These are phyloP conservation scores for Parnassius orleans DNA, from an alignment of 2,888 invertebrate genomes.

Conservation along the genomic window DNA sequence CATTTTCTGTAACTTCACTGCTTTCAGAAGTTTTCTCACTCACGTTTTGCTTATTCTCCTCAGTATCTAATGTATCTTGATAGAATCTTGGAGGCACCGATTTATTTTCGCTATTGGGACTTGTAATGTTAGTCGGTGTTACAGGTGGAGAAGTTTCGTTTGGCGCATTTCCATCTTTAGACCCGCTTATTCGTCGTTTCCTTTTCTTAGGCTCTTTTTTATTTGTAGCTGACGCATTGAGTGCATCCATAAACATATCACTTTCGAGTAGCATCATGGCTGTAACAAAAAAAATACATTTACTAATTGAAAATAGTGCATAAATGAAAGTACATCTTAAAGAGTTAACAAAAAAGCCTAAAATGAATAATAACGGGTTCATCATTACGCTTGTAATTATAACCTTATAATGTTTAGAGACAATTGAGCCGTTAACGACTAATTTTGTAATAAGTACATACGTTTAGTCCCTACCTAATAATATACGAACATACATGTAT, in stretches of 20 bases:
- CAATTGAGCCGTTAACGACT: too few species aligned
- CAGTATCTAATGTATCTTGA: constrained; percentile 92
- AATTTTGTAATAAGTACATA: too few species aligned
- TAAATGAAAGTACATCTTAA: background rate
- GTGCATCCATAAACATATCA: constrained; percentile 95
- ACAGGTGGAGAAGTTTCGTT: constrained; percentile 79
- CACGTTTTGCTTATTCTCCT: constrained; percentile 79
- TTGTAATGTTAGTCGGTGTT: constrained; percentile 73
- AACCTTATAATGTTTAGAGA: too few species aligned
- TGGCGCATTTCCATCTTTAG: constrained; percentile 82
- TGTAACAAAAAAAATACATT: constrained; percentile 63
- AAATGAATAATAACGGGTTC: constrained; percentile 34
- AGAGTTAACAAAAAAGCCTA: constrained; percentile 25
- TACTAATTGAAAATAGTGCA: background rate
- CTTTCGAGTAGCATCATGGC: constrained; percentile 92
- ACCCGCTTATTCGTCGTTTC: constrained; percentile 86
- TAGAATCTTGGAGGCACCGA: constrained; percentile 89
- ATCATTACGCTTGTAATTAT: background rate
- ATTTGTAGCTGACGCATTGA: constrained; percentile 88
- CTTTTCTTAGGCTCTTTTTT: constrained; percentile 89
- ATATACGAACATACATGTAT: too few species aligned
- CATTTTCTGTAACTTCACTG: constrained; percentile 40
- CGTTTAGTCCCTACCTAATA: too few species aligned
- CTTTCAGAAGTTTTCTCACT: constrained; percentile 49
- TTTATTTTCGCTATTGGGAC: constrained; percentile 68